Conservation (phyloP, 2,113 vertebrate genomes). For the Semnornis frantzii region DNA sequence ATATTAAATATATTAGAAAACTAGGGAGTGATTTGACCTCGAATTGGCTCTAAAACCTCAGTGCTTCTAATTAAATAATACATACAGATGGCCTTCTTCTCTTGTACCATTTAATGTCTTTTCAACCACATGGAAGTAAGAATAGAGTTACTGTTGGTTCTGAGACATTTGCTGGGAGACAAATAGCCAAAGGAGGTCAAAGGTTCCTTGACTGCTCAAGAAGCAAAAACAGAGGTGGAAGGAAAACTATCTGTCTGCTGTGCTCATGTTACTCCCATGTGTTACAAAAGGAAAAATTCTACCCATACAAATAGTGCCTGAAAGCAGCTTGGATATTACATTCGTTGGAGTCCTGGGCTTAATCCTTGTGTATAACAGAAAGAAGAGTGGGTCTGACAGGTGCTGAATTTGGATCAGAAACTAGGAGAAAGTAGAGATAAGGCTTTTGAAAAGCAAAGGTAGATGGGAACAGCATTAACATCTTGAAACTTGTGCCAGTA, state of each 20-base stretch:
- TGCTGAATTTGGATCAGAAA: not conserved
- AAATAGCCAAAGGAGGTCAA: not conserved
- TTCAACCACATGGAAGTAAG: not conserved
- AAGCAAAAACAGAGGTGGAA: not conserved
- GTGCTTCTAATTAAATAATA: not conserved
- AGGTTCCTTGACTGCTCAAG: not conserved
- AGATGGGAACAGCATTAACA: not conserved
- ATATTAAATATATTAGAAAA: not conserved
- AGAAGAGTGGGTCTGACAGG: not conserved
- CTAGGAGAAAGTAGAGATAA: not conserved
- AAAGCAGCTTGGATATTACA: not conserved
- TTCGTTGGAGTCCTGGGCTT: not conserved
- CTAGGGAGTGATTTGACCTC: not conserved
- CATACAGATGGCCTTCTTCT: not conserved
- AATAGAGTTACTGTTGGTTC: not conserved
- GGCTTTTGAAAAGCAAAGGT: not conserved
- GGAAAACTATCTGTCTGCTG: not conserved
- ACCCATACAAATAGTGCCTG: not conserved
- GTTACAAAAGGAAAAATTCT: not conserved
- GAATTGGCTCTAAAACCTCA: not conserved
- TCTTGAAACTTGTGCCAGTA: not conserved
- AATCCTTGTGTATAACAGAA: not conserved
- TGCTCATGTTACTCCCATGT: accelerated
- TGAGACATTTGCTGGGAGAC: not conserved
- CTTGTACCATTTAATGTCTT: not conserved